These are phyloP conservation scores for Zaprionus africanus DNA, from an alignment of 1,140 invertebrate genomes.

Conservation along the genomic window DNA sequence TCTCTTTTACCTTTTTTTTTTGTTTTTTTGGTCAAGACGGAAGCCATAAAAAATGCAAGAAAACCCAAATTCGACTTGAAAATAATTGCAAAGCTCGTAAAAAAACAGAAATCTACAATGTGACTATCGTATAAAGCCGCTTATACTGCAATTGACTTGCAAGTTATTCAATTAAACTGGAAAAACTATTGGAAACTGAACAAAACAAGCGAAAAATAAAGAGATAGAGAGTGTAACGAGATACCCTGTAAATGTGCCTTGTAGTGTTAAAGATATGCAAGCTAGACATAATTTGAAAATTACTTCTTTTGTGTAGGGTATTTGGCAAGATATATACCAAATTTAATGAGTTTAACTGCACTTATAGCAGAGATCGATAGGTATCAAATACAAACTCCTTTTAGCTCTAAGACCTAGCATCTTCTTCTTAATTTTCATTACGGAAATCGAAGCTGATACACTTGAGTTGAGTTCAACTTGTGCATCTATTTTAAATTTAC, in stretches of 20 bases:
- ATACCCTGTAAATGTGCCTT: no score
- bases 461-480: no score
- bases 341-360: neutral
- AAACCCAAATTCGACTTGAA: constrained; percentile 10
- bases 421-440: no score
- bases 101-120: neutral
- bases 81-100: constrained; percentile 21
- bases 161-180: neutral
- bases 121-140: neutral
- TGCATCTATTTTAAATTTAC: no score
- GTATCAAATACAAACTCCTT: neutral
- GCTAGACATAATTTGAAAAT: neutral
- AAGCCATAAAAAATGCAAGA: constrained; percentile 43
- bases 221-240: neutral
- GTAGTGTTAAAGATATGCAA: neutral
- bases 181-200: neutral
- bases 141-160: neutral
- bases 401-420: no score
- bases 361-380: neutral
- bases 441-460: no score
- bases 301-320: neutral
- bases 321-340: neutral
- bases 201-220: neutral
- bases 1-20: neutral
- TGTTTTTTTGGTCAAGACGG: constrained; percentile 20